phyloP scores from a whole-genome alignment of 2,797 vertebrate genomes.

The Anguilla marmorata region DNA sequence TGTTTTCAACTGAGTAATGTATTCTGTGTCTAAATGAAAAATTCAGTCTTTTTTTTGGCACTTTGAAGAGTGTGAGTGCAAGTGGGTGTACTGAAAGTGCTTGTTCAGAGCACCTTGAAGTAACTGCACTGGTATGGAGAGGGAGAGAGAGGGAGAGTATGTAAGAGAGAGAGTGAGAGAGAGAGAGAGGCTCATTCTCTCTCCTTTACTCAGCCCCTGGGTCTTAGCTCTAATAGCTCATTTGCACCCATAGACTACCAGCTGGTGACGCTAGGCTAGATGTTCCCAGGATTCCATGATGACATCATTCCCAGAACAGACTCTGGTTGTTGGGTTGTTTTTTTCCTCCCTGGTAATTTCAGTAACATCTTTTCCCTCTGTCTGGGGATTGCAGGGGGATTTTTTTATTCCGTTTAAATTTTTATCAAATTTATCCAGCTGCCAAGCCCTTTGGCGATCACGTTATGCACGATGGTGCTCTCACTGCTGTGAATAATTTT shows the following conservation, averaged over 20 bases:
- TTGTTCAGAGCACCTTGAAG: neutral
- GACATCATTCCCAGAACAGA: neutral
- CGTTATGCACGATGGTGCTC: neutral
- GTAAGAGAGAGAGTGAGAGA: neutral
- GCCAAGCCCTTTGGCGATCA: neutral
- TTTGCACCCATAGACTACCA: neutral
- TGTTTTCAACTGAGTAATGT: neutral
- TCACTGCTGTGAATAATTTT: neutral
- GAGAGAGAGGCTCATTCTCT: neutral
- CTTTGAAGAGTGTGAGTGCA: neutral
- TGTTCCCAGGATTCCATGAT: neutral
- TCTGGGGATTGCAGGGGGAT: neutral
- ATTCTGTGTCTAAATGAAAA: slow-evolving; percentile 1
- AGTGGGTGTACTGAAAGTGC: neutral
- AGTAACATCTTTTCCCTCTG: neutral
- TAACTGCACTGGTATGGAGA: neutral
- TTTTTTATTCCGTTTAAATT: neutral
- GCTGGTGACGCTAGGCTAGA: neutral
- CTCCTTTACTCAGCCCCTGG: neutral
- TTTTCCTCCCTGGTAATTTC: neutral
- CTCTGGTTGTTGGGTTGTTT: neutral
- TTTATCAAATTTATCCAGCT: slow-evolving; percentile 22
- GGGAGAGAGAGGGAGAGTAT: neutral
- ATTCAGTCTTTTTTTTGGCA: neutral
- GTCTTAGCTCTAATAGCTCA: neutral